Evolutionary conservation across 2,797 vertebrate genomes (phyloP).

Genomic region (Betta splendens): DNA sequence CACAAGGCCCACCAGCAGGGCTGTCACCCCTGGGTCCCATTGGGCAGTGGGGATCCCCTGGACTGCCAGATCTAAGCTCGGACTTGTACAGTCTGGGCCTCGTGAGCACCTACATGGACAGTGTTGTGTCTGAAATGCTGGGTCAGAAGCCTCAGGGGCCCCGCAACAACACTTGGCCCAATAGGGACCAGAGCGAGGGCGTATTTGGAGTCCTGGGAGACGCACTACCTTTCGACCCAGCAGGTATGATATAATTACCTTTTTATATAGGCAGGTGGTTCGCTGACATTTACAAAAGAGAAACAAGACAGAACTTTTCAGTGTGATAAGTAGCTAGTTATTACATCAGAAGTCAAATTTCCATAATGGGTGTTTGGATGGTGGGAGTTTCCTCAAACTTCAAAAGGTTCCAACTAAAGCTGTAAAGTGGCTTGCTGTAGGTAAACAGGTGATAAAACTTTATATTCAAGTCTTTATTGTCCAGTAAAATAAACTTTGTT

Average conservation of each 20-base stretch:
- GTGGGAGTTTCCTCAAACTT: neutral
- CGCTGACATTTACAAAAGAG: too few relatives aligned
- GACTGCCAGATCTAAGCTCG: slow-evolving; percentile 92
- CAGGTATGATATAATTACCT: slow-evolving; percentile 81
- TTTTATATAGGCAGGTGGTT: neutral
- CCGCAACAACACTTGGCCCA: slow-evolving; percentile 99
- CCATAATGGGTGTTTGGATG: slow-evolving; percentile 3
- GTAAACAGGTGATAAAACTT: slow-evolving; percentile 23
- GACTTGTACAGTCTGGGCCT: slow-evolving; percentile 97
- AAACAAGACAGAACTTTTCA: slow-evolving; percentile 22
- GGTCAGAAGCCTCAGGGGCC: slow-evolving; percentile 96
- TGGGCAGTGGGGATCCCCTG: slow-evolving; percentile 89
- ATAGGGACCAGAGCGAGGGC: slow-evolving; percentile 95
- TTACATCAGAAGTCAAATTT: slow-evolving; percentile 19
- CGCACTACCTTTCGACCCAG: slow-evolving; percentile 95
- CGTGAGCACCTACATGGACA: slow-evolving; percentile 99
- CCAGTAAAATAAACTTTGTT: slow-evolving; percentile 28
- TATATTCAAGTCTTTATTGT: slow-evolving; percentile 32
- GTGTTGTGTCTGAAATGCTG: slow-evolving; percentile 95
- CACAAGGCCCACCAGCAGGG: slow-evolving; percentile 85
- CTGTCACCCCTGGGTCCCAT: slow-evolving; percentile 88
- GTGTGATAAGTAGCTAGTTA: slow-evolving; percentile 27
- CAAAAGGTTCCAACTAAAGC: slow-evolving; percentile 12
- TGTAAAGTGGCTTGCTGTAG: neutral
- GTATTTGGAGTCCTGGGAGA: slow-evolving; percentile 88